phyloP scores from a whole-genome alignment of 2,888 invertebrate genomes.

The Psylliodes chrysocephalus region DNA sequence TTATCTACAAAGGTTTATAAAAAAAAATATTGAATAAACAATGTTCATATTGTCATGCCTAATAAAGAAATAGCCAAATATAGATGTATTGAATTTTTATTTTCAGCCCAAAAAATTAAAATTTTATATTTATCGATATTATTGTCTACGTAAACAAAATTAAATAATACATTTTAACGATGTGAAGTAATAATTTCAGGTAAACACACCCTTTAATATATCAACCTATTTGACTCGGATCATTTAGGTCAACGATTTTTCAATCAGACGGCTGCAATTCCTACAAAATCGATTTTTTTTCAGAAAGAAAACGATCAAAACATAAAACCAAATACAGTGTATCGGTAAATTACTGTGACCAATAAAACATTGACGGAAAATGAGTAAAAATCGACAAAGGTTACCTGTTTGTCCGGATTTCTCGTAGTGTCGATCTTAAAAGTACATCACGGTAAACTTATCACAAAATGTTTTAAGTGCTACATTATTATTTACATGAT shows the following conservation, averaged over 20 bases:
- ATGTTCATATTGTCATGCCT: background rate
- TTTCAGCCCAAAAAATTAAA: no score
- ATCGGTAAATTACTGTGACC: background rate
- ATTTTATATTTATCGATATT: no score
- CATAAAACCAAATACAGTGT: background rate
- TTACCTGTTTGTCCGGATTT: slow-evolving; percentile 9
- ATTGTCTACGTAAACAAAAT: no score
- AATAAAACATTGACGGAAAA: background rate
- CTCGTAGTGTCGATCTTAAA: background rate
- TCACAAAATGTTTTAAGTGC: slow-evolving; percentile 13
- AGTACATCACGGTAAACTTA: slow-evolving; percentile 3
- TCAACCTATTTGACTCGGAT: slow-evolving; percentile 13
- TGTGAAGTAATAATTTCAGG: slow-evolving; percentile 1
- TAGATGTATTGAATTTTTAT: background rate
- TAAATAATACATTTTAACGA: background rate
- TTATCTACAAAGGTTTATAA: slow-evolving; percentile 1
- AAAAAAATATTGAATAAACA: slow-evolving; percentile 17
- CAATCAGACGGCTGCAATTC: slow-evolving; percentile 25
- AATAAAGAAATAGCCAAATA: background rate
- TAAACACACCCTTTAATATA: slow-evolving; percentile 18
- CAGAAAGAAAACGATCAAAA: slow-evolving; percentile 16
- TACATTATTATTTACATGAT: slow-evolving; percentile 24
- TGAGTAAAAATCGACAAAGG: slow-evolving; percentile 1
- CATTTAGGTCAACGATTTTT: slow-evolving; percentile 38
- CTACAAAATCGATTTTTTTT: slow-evolving; percentile 27